Base-by-base conservation (phyloP, 2,797 vertebrate species). In the Nasua narica region DNA sequence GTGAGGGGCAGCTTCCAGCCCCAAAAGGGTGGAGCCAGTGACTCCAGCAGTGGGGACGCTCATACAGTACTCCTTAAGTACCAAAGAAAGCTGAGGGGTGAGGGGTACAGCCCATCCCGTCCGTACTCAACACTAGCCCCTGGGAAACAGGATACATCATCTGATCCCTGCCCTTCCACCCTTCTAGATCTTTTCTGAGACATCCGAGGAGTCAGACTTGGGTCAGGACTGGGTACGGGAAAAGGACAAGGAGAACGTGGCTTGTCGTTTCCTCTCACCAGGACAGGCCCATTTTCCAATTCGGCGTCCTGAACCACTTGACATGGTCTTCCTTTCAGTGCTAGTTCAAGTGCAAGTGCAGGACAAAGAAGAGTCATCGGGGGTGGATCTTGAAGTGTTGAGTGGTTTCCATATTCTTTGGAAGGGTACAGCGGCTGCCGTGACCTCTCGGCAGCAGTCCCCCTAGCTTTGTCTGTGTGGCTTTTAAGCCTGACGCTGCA, bases 151-250 rank as follows among this genome's bases (percentile, higher is more conserved):
- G 60, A 90, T 29, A 21, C 25, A 46, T 37, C 18, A 62, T n/a
- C 18, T 25, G 52, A 23, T 13, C 43, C 25, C 25, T 54, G 35
- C 23, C 23, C 76, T 90, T 84, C 5, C 35, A 54, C 40, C 37
- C 74, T 37, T 69, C 72, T 46, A 46, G 58, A 3, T 50, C 16
- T n/a, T 60, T 87, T 43, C 18, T 12, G 74, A 95, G 32, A 35
- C 15, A 81, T 54, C 12, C 7, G 46, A 85, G 56, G 32, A 60
- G n/a, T 48, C 5, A 37, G 6, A n/a, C 77, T 15, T 40, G 1
- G 37, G 37, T 70, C 35, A 16, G 4, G 21, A 62, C 37, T 37
- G 0, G 0, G 11, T 23, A 23, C 18, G 1, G 13, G 25, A 35
- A 76, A 93, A 29, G 18, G 35, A 79, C 56, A 79, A 91, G 29